Base-by-base conservation (phyloP, 2,888 invertebrate genomes). In the Dynastes maya region DNA sequence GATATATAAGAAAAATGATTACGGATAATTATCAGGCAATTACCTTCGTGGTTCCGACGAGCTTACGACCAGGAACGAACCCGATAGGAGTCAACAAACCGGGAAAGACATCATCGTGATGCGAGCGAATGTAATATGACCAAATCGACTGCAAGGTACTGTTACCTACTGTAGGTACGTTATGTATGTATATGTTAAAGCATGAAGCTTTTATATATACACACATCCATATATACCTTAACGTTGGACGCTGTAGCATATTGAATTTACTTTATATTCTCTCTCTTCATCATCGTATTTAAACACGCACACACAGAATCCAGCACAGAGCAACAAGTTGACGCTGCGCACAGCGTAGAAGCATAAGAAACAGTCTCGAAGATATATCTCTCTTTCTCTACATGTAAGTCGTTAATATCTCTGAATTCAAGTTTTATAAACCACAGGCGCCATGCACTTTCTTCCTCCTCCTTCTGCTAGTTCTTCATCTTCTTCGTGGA, bases 361-460 rank as follows among this genome's bases (percentile, higher is more conserved):
- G 13, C 16, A 5, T 32, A 32, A 32, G 32, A 32, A 32, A 32
- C 32, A 5, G 4, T 32, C 32, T 32, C 32, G 32, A 32, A 32
- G 5, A 32, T 32, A 32, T 32, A 16, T 55, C 53, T 16, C 16
- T 55, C 53, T 16, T 45, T 45, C 45, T 45, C 11, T 45, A 1
- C 45, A 8, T 11, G 2, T 45, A 45, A 45, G 45, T 16, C 53
- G 53, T 55, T 55, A 55, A 16, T 55, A 55, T n/a, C 53, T n/a
- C 16, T 55, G 53, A 55, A 71, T 37, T 71, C 70, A 71, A 37
- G 70, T 71, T 71, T 71, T 55, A 71, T 55, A 55, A 71, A 71
- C 55, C 55, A 71, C 55, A 71, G 70, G 70, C 70, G 70, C 70
- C 70, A 71, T 71, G 55, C 53, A 53, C 53, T 55, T 53, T 32